phyloP scores from a whole-genome alignment of 2,888 invertebrate species.

The Orthonychiurus folsomi region DNA sequence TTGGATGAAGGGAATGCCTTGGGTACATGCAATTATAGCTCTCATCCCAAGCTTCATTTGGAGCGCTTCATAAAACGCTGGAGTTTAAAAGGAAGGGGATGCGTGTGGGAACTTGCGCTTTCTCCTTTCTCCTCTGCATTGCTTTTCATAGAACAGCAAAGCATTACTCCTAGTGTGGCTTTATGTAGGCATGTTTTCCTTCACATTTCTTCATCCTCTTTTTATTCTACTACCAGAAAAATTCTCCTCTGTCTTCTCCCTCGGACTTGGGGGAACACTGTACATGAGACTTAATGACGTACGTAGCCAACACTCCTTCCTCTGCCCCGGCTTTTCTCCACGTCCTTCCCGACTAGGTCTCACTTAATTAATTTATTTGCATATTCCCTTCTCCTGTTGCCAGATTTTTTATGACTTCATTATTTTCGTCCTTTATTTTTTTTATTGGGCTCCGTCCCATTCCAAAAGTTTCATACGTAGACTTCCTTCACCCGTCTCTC shows the following conservation, averaged over 20 bases:
- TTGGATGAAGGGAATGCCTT: too few species aligned
- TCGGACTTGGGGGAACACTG: background rate
- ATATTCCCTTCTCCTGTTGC: background rate
- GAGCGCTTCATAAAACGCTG: background rate
- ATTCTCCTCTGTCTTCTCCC: background rate
- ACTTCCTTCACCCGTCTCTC: background rate
- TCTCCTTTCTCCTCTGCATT: background rate
- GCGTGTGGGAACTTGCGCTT: background rate
- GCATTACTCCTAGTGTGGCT: background rate
- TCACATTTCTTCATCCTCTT: background rate
- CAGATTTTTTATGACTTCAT: background rate
- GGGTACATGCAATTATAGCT: slow-evolving; percentile 1
- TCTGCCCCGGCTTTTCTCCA: background rate
- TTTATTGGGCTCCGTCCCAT: background rate
- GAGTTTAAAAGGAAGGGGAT: too few species aligned
- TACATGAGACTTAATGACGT: background rate
- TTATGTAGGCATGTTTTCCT: background rate
- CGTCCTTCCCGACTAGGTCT: background rate
- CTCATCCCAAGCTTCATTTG: background rate
- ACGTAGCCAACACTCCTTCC: background rate
- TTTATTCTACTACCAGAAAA: background rate
- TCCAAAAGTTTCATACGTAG: background rate
- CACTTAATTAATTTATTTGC: slow-evolving; percentile 1
- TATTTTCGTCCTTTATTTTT: background rate
- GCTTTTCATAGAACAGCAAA: background rate